These are phyloP conservation scores for Margaritifera margaritifera DNA, from an alignment of 2,888 invertebrate genomes.

Conservation along the genomic window DNA sequence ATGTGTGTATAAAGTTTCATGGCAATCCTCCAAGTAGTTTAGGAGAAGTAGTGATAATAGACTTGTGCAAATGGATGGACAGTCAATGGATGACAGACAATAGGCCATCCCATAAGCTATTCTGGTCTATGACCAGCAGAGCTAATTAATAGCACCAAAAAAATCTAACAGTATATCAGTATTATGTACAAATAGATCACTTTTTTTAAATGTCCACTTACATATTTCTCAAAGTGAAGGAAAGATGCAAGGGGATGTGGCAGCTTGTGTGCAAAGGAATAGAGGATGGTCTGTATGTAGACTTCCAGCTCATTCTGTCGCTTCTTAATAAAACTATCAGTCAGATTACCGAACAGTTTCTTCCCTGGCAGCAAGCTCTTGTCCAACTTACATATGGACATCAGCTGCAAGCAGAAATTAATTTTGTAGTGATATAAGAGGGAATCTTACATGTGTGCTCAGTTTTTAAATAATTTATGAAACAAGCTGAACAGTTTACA, in stretches of 20 bases:
- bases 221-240: conserved; percentile 88
- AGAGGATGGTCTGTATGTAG: conserved; percentile 85
- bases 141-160: neutral
- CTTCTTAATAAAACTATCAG: conserved; percentile 89
- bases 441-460: no score
- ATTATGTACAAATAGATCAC: neutral
- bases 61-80: no score
- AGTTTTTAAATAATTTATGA: no score
- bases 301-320: conserved; percentile 85
- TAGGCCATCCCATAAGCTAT: no score
- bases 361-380: conserved; percentile 93
- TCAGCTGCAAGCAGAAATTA: conserved; percentile 74
- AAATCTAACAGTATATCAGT: neutral
- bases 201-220: conserved; percentile 54
- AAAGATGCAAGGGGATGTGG: conserved; percentile 88
- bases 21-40: no score
- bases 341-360: conserved; percentile 91
- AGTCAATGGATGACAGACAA: no score
- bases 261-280: conserved; percentile 79
- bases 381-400: conserved; percentile 85
- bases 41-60: no score
- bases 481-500: no score
- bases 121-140: no score
- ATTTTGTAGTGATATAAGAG: no score
- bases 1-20: no score